Base-by-base conservation (phyloP, 2,797 vertebrate genomes). In the Alcedo atthis region DNA sequence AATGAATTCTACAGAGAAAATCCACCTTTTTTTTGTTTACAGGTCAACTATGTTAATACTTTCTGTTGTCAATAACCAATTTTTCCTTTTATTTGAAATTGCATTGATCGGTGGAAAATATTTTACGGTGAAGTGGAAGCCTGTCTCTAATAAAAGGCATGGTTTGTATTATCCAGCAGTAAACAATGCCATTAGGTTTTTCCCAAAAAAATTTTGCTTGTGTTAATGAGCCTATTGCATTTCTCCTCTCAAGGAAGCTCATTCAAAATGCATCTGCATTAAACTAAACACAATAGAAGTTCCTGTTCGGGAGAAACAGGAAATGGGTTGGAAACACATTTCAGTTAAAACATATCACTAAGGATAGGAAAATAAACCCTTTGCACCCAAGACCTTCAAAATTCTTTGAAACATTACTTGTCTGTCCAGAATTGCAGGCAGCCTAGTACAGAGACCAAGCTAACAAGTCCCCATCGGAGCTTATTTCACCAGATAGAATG, bases 211-310 rank as follows among this genome's bases (percentile, higher is more conserved):
- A 3, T 11, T 43, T 48, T 19, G 32, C 22, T 76, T 85, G 19
- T 58, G 8, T 61, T 74, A 90, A 82, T 61, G 12, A 82, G 53
- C 21, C 33, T 73, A 25, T 61, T 92, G 7, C 13, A 73, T n/a
- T 87, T 91, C 61, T 82, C 67, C 92, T 51, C 51, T 76, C 59
- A 54, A 54, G 80, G 69, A 85, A 74, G 57, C n/a, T 82, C 42
- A 55, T 73, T 92, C 57, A 61, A 89, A 81, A 18, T 54, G 10
- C 15, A 57, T 37, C n/a, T 81, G 68, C 37, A 80, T 68, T 82
- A 80, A 85, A 87, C 22, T 46, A 85, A 91, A 82, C 22, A 19
- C 28, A 87, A 55, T 18, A 57, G 58, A 92, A 81, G 73, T 92
- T 87, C 63, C 78, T 12, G 4, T 75, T 77, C 68, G 73, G 32